phyloP scores from a whole-genome alignment of 2,888 invertebrate genomes.

The Epinotia demarniana region DNA sequence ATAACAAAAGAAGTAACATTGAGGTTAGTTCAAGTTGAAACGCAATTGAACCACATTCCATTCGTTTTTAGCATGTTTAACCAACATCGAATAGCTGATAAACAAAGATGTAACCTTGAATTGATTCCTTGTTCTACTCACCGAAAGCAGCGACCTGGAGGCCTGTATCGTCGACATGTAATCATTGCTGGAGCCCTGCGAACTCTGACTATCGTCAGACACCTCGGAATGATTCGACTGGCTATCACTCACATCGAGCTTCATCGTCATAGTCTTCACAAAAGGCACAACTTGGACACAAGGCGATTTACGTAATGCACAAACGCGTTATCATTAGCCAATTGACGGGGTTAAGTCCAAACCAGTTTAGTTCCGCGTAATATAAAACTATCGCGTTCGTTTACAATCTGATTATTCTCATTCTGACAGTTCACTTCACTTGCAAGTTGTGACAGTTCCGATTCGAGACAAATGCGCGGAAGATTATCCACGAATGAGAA shows the following conservation, averaged over 20 bases:
- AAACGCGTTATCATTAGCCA: conserved; percentile 47
- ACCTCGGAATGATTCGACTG: conserved; percentile 86
- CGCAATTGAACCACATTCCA: conserved; percentile 13
- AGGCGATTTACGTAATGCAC: conserved; percentile 62
- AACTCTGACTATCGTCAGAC: conserved; percentile 85
- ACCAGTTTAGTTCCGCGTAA: conserved; percentile 58
- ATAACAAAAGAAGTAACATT: not conserved
- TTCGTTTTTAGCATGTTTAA: not conserved
- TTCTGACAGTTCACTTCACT: conserved; percentile 68
- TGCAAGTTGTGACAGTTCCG: conserved; percentile 66
- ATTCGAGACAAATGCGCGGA: conserved; percentile 68
- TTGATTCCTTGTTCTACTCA: conserved; percentile 59
- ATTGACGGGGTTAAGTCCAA: conserved; percentile 54
- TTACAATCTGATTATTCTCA: conserved; percentile 52
- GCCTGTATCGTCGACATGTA: conserved; percentile 69
- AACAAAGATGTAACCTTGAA: conserved; percentile 36
- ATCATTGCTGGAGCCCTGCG: conserved; percentile 84
- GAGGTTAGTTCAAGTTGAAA: conserved; percentile 18
- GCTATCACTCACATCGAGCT: conserved; percentile 85
- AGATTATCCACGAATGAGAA: conserved; percentile 67
- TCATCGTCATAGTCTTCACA: conserved; percentile 81
- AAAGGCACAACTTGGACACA: conserved; percentile 54
- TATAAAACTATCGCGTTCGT: conserved; percentile 53
- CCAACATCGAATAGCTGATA: conserved; percentile 11
- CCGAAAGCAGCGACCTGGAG: conserved; percentile 72